Base-by-base conservation (phyloP, 2,888 invertebrate genomes). In the Leptopilina myrica region DNA sequence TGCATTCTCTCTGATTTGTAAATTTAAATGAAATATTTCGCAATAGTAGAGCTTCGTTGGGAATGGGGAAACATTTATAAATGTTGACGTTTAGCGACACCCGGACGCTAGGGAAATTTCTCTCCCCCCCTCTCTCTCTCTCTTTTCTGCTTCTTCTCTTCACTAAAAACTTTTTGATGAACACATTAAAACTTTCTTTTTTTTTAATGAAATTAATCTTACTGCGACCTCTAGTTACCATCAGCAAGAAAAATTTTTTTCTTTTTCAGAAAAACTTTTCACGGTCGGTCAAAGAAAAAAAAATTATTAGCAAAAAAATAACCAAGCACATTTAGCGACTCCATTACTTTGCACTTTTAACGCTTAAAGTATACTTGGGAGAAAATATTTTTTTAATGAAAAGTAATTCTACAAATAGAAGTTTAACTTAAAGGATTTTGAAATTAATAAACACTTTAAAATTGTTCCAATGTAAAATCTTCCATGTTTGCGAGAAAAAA, bases 141-240 rank as follows among this genome's bases (percentile, higher is more conserved):
- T 49, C 12, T 49, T 3, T 49, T 49, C 49, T 49, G 5, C 46
- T 46, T 46, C 9, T 46, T 46, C 69, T 67, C 11, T 49, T 6
- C 5, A 67, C 46, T 49, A 26, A 53, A 33, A 69, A 49, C 49
- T 69, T 69, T 14, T 14, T 69, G 26, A 53, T 69, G 26, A 69
- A 69, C 49, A 26, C 69, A 53, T 69, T 69, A 69, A 69, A 69
- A 69, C 14, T 53, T 53, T 33, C 33, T 0, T 33, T 43, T 43
- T 59, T 26, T 14, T 53, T 20, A 20, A 69, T 53, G 20, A 53
- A 69, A 69, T 69, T 69, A 69, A 69, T 53, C 69, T 69, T 53
- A 69, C 49, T 49, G 49, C 49, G 53, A 20, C 20, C 69, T 53
- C 69, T 14, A 46, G 20, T 53, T 20, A 62, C n/a, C 59, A 62